These are phyloP conservation scores for Halictus quadricinctus DNA, from an alignment of 2,888 invertebrate genomes.

Conservation along the genomic window DNA sequence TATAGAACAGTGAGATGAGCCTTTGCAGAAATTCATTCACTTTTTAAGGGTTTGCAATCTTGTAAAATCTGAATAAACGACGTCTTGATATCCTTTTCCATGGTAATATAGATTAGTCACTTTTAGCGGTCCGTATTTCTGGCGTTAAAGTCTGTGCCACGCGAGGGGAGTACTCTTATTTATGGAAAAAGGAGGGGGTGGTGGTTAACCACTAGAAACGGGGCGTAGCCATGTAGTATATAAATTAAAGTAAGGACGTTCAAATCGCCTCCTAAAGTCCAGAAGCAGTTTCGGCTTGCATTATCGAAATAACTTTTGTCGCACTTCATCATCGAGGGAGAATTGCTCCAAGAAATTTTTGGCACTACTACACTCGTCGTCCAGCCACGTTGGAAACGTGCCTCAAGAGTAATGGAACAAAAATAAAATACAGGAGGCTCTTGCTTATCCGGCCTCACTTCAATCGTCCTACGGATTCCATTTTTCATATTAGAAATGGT, in stretches of 20 bases:
- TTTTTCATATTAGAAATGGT: background rate
- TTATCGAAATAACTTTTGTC: slow-evolving; percentile 9
- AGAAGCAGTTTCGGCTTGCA: background rate
- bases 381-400: background rate
- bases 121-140: background rate
- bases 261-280: background rate
- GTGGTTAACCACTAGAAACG: background rate
- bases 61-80: background rate
- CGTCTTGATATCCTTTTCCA: background rate
- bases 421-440: background rate
- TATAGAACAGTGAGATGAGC: background rate
- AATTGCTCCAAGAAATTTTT: background rate
- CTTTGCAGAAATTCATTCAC: background rate
- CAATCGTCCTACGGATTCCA: background rate
- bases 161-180: background rate
- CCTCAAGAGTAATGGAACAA: background rate
- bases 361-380: background rate
- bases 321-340: background rate
- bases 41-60: background rate
- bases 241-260: background rate
- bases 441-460: background rate
- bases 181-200: background rate
- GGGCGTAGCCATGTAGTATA: background rate
- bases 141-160: background rate
- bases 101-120: background rate